These are phyloP conservation scores for Aplidium turbinatum DNA, from an alignment of 23 tunicate genomes.

Conservation along the genomic window DNA sequence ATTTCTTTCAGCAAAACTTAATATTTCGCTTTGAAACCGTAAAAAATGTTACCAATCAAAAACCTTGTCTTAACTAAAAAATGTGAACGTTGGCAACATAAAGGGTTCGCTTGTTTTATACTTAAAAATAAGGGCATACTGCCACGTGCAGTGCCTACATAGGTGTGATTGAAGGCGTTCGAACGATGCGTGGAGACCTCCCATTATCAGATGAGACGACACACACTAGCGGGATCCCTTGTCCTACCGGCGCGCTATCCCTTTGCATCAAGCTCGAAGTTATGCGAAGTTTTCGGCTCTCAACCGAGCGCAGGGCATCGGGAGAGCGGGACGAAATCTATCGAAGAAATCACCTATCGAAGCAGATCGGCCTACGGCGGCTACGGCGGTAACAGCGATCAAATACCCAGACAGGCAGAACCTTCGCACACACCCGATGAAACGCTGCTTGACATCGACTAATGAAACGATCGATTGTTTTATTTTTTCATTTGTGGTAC, in stretches of 20 bases:
- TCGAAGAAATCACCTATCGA: slow-evolving; percentile 54
- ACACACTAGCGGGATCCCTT: slow-evolving; percentile 28
- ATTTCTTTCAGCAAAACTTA: no score
- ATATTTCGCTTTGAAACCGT: no score
- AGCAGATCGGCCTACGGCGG: slow-evolving; percentile 53
- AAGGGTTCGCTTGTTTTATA: not conserved
- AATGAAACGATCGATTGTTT: not conserved
- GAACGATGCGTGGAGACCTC: slow-evolving; percentile 45
- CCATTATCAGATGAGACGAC: slow-evolving; percentile 24
- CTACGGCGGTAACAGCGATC: slow-evolving; percentile 46
- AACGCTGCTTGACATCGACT: not conserved
- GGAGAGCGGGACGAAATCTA: slow-evolving; percentile 47
- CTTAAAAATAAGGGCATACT: slow-evolving; percentile 48
- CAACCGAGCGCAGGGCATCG: slow-evolving; percentile 75
- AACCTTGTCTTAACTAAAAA: no score
- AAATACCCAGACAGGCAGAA: slow-evolving; percentile 32
- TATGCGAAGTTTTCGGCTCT: slow-evolving; percentile 35
- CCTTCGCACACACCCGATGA: slow-evolving; percentile 49
- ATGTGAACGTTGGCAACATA: no score
- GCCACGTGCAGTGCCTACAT: slow-evolving; percentile 69
- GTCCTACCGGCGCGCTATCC: slow-evolving; percentile 55
- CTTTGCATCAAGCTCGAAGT: slow-evolving; percentile 35
- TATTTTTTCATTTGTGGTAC: slow-evolving; percentile 21
- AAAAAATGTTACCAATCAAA: no score
- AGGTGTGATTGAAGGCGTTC: slow-evolving; percentile 44